Conservation (phyloP, 1,140 invertebrate genomes). For the Scaptomyza graminum region DNA sequence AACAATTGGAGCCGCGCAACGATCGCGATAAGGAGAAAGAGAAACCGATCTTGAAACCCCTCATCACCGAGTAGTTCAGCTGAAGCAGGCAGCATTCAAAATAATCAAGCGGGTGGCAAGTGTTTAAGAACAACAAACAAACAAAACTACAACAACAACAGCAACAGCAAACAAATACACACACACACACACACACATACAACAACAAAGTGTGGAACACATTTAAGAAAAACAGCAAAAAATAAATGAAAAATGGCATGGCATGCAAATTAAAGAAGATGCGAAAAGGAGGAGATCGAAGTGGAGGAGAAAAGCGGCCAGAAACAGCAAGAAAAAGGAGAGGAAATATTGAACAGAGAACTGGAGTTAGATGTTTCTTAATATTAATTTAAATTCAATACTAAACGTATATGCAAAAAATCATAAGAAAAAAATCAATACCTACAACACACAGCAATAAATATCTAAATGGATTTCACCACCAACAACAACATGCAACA, state of each 20-base stretch:
- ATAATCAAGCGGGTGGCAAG: conserved; percentile 15
- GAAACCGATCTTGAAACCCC: conserved; percentile 76
- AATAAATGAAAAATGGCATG: not conserved
- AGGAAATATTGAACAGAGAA: not conserved
- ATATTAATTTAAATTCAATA: conserved; percentile 78
- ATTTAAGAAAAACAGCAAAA: not conserved
- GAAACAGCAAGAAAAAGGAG: not conserved
- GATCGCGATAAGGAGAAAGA: conserved; percentile 80
- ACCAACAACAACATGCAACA: conserved; percentile 18
- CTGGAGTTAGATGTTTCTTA: conserved; percentile 65
- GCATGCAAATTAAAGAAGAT: not conserved
- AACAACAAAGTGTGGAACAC: conserved; percentile 9
- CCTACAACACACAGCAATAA: conserved; percentile 21
- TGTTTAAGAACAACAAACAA: conserved; percentile 10
- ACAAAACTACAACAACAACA: not conserved
- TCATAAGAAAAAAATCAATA: conserved; percentile 15
- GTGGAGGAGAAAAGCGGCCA: not conserved
- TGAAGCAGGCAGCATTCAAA: conserved; percentile 1
- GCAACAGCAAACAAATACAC: not conserved
- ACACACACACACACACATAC: not conserved
- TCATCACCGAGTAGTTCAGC: conserved; percentile 68
- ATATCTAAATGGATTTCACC: conserved; percentile 56
- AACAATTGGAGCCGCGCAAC: conserved; percentile 69
- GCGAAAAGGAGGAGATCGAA: not conserved
- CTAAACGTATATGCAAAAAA: conserved; percentile 64